Base-by-base conservation (phyloP, 2,113 vertebrate species). In the Cepphus grylle region DNA sequence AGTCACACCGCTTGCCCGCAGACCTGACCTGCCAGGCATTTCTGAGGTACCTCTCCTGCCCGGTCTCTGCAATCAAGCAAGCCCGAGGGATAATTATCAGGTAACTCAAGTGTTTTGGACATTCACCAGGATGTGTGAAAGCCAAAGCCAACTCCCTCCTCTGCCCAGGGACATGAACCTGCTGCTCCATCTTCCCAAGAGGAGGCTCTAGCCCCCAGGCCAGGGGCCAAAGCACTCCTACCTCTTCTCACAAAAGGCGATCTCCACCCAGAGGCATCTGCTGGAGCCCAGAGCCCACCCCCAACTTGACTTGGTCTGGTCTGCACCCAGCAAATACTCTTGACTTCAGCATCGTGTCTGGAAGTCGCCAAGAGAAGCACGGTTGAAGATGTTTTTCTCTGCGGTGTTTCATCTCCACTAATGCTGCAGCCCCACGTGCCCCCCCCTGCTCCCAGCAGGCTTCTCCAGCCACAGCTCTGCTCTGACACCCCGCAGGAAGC, bases 401-500 rank as follows among this genome's bases (percentile, higher is more conserved):
- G 32, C 52, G 17, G 32, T 2, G 59, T 25, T 73, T 34, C 1
- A 0, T 26, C 65, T 36, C 6, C 0, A 7, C 36, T 6, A 43
- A 45, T 0, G 2, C 34, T 10, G 12, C 3, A 1, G 19, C 30
- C 15, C 45, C 25, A 2, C 9, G 2, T 65, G 74, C 52, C 15
- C 27, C 11, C 11, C 10, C 0, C 23, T 4, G n/a, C 52, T 91
- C 56, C 25, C 5, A 0, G 43, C 66, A 72, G 73, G 15, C 61
- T 58, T 47, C 43, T 91, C 38, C 49, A 55, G 84, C 55, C 30
- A 8, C 32, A 9, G 6, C 7, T 21, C 55, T 56, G 47, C 62
- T 86, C 66, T 5, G 0, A 7, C 50, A 23, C 32, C 26, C 49
- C 2, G 3, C 22, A 19, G 52, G 7, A 65, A 62, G 65, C 45